phyloP scores from a whole-genome alignment of 1,140 invertebrate species.

The Trypoxylus dichotomus region DNA sequence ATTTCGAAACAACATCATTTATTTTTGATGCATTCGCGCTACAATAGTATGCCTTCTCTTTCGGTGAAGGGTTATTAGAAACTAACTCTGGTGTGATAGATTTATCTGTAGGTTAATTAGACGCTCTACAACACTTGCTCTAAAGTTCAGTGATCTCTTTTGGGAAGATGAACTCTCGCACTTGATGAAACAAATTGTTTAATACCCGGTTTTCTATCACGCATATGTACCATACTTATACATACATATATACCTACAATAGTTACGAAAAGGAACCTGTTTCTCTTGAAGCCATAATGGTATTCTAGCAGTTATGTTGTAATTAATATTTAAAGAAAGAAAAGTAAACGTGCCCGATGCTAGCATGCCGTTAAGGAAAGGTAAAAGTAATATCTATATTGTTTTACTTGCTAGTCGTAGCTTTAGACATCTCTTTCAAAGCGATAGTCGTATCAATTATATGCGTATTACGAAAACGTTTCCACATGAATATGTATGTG shows the following conservation, averaged over 20 bases:
- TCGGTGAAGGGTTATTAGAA: no score
- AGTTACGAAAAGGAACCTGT: background rate
- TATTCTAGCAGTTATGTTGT: background rate
- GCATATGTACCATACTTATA: background rate
- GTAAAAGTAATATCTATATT: constrained; percentile 23
- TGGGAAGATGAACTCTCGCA: no score
- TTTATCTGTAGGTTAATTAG: no score
- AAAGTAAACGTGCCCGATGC: background rate
- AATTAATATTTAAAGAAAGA: constrained; percentile 25
- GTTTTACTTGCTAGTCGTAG: background rate
- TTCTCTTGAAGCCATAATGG: background rate
- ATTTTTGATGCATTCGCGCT: no score
- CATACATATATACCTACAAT: background rate
- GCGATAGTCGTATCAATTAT: background rate
- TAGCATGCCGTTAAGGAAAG: constrained; percentile 9
- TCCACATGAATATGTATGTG: constrained; percentile 2
- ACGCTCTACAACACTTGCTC: no score
- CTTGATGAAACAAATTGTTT: no score
- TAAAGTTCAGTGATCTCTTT: no score
- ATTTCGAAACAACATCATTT: no score
- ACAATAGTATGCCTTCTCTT: no score
- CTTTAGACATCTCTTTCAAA: constrained; percentile 2
- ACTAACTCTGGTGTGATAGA: no score
- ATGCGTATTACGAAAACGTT: constrained; percentile 9
- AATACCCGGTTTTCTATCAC: no score